Percentiles rank a stretch among this genome's conserved stretches.
These are phyloP conservation scores for Panurus biarmicus DNA, from an alignment of 2,113 vertebrate species.

Conservation along the genomic window DNA sequence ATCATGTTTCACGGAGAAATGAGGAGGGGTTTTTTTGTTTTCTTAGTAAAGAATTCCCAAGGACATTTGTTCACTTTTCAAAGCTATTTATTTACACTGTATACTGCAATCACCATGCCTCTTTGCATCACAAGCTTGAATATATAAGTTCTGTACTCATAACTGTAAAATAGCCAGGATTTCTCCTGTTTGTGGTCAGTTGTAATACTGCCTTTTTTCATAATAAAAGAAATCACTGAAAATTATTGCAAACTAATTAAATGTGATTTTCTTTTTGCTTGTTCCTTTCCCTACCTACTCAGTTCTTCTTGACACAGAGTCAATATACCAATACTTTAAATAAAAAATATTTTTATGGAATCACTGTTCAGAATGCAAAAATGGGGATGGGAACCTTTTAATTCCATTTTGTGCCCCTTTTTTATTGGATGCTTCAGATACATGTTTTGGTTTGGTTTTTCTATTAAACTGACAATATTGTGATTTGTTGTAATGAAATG, in stretches of 20 bases:
- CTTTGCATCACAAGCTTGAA: constrained; percentile 87
- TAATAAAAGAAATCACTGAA: constrained; percentile 76
- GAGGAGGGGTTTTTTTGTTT: constrained; percentile 50
- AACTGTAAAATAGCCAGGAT: constrained; percentile 84
- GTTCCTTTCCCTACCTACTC: constrained; percentile 85
- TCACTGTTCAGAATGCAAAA: constrained; percentile 86
- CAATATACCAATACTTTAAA: constrained; percentile 72
- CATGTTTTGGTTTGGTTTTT: constrained; percentile 29
- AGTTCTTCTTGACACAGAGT: constrained; percentile 74
- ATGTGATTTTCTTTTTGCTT: constrained; percentile 74
- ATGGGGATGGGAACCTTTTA: constrained; percentile 70
- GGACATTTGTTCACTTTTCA: constrained; percentile 84
- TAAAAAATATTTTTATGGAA: constrained; percentile 77
- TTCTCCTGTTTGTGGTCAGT: constrained; percentile 78
- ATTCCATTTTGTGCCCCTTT: constrained; percentile 71
- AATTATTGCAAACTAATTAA: constrained; percentile 91
- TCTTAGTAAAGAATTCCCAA: constrained; percentile 76
- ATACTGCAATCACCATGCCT: constrained; percentile 81
- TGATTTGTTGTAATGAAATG: constrained; percentile 61
- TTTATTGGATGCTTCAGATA: constrained; percentile 68
- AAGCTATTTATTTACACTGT: constrained; percentile 94
- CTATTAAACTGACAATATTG: constrained; percentile 64
- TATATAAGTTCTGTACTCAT: constrained; percentile 92
- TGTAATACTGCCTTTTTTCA: constrained; percentile 78
- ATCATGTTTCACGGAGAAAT: constrained; percentile 74